phyloP scores from a whole-genome alignment of 2,888 invertebrate genomes.

The Marronus borbonicus region DNA sequence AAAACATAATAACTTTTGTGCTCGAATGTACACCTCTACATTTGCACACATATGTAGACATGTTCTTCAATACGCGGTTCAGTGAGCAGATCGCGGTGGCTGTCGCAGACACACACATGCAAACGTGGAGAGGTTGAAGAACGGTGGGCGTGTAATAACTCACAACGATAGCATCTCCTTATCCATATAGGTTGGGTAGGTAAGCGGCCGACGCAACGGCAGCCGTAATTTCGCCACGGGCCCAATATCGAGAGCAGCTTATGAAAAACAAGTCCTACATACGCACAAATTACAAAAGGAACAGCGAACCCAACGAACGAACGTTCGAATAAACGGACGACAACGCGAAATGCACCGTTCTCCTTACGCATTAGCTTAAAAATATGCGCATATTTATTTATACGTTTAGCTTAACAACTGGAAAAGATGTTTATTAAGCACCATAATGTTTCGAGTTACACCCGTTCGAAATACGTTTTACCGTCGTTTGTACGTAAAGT shows the following conservation, averaged over 20 bases:
- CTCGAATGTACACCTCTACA: too few species aligned
- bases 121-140: constrained; percentile 51
- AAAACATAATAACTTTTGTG: too few species aligned
- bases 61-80: constrained; percentile 47
- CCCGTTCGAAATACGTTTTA: too few species aligned
- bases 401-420: not conserved
- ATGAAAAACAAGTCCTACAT: constrained; percentile 56
- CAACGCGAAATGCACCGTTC: too few species aligned
- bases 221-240: constrained; percentile 53
- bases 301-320: too few species aligned
- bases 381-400: too few species aligned
- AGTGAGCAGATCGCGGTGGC: constrained; percentile 9
- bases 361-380: too few species aligned
- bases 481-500: too few species aligned
- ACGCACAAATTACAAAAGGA: constrained; percentile 53
- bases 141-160: constrained; percentile 56
- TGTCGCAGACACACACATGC: not conserved
- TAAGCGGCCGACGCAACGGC: constrained; percentile 30
- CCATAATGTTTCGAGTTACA: too few species aligned
- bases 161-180: constrained; percentile 55
- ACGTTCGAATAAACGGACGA: too few species aligned
- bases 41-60: not conserved
- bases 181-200: constrained; percentile 52
- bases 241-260: constrained; percentile 54
- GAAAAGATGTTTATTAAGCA: too few species aligned